Conservation (phyloP, 2,888 invertebrate genomes). For the Coecobrya sp. region DNA sequence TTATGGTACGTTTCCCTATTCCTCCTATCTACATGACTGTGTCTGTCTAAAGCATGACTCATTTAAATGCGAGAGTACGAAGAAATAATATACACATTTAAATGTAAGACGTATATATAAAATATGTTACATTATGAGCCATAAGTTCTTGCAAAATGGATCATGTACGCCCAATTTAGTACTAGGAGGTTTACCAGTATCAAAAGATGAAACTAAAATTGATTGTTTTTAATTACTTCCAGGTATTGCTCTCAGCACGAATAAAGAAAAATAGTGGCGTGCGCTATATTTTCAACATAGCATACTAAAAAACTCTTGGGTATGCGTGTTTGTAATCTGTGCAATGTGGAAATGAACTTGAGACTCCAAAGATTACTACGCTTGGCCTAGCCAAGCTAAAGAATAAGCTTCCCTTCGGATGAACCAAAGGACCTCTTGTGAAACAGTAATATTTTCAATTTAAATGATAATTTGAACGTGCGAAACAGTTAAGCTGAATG, state of each 20-base stretch:
- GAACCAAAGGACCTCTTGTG: too few species aligned
- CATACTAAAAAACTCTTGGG: neutral
- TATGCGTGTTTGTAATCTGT: neutral
- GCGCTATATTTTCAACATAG: neutral
- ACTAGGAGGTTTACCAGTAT: neutral
- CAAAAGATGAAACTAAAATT: neutral
- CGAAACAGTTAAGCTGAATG: neutral
- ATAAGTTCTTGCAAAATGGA: neutral
- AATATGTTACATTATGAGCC: neutral
- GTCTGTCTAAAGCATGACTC: neutral
- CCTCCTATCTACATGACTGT: neutral
- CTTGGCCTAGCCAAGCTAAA: neutral
- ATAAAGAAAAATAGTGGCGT: neutral
- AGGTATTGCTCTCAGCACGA: conserved; percentile 12
- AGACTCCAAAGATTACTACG: neutral
- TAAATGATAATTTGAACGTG: too few species aligned
- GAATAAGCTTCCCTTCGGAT: too few species aligned
- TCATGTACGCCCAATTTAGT: neutral
- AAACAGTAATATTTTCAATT: too few species aligned
- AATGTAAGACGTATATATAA: neutral
- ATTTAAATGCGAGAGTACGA: neutral
- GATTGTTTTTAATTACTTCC: conserved; percentile 30
- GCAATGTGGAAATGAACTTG: neutral
- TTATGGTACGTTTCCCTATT: neutral
- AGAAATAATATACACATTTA: neutral